These are phyloP conservation scores for Ectemnius lituratus DNA, from an alignment of 2,888 invertebrate species.

Conservation along the genomic window DNA sequence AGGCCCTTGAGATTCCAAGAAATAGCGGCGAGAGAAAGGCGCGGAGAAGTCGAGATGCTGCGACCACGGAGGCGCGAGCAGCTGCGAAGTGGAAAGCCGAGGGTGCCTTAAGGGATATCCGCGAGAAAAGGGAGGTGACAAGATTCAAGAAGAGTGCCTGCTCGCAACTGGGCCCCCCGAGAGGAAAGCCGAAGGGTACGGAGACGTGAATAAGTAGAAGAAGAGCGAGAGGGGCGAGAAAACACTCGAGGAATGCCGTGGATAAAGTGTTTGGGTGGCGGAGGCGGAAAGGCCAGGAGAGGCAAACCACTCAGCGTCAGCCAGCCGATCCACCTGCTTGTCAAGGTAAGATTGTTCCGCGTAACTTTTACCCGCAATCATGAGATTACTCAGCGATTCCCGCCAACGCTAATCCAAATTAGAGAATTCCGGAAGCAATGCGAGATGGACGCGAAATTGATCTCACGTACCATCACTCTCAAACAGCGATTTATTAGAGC, in stretches of 20 bases:
- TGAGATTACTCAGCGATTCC: constrained; percentile 6
- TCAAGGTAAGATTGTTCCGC: constrained; percentile 69
- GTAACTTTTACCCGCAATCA: constrained; percentile 5
- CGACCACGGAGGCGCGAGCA: constrained; percentile 17
- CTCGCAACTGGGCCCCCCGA: constrained; percentile 20
- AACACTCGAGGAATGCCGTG: constrained; percentile 74
- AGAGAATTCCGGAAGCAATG: too few species aligned
- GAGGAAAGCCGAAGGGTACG: constrained; percentile 8
- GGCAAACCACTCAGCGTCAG: constrained; percentile 76
- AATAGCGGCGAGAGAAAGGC: background rate
- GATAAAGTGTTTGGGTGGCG: constrained; percentile 77
- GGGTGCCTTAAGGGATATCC: constrained; percentile 40
- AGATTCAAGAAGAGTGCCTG: constrained; percentile 19
- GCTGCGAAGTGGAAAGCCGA: constrained; percentile 43
- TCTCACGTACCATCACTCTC: too few species aligned
- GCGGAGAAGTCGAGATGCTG: constrained; percentile 34
- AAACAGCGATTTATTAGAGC: too few species aligned
- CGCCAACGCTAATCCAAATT: too few species aligned
- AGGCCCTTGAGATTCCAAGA: constrained; percentile 5
- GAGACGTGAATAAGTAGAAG: constrained; percentile 47
- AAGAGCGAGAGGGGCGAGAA: constrained; percentile 51
- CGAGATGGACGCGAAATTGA: too few species aligned
- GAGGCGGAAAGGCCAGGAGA: constrained; percentile 73
- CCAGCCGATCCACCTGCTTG: constrained; percentile 76
- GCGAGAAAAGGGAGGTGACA: constrained; percentile 24